These are phyloP conservation scores for Zalophus californianus DNA, from an alignment of 2,797 vertebrate species.

Conservation along the genomic window DNA sequence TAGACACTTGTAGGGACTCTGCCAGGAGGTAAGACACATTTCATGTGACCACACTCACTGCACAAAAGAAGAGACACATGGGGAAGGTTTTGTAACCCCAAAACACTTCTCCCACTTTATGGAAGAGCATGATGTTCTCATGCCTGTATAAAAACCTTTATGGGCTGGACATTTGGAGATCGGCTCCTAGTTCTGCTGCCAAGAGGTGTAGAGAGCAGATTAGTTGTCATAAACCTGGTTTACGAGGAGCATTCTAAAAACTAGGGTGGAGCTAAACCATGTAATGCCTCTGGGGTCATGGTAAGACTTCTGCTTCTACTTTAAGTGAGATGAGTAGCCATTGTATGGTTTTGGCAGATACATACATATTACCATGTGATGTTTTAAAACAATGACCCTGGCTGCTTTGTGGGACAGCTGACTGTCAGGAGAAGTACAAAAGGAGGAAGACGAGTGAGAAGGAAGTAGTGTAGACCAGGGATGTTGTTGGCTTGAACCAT, in stretches of 20 bases:
- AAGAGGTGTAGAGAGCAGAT: background rate
- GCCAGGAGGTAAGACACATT: background rate
- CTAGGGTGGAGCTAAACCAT: background rate
- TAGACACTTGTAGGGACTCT: background rate
- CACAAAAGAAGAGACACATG: background rate
- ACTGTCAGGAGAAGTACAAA: background rate
- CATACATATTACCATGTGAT: background rate
- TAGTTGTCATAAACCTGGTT: background rate
- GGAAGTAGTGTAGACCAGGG: background rate
- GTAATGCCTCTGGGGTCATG: background rate
- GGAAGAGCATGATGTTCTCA: background rate
- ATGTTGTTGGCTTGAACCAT: fast-evolving
- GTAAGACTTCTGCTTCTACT: background rate
- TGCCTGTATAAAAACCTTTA: background rate
- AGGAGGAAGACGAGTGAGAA: background rate
- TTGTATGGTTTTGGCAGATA: background rate
- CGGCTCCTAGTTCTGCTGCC: background rate
- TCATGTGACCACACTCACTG: background rate
- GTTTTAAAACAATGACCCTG: background rate
- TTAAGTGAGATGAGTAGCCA: background rate
- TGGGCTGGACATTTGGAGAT: background rate
- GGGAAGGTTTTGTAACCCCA: background rate
- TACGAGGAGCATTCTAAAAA: background rate
- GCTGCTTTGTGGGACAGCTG: background rate
- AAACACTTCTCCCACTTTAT: background rate